Percentiles rank a stretch among this genome's conserved stretches.
phyloP scores from a whole-genome alignment of 2,888 invertebrate genomes.

The Lamellibrachia satsuma region DNA sequence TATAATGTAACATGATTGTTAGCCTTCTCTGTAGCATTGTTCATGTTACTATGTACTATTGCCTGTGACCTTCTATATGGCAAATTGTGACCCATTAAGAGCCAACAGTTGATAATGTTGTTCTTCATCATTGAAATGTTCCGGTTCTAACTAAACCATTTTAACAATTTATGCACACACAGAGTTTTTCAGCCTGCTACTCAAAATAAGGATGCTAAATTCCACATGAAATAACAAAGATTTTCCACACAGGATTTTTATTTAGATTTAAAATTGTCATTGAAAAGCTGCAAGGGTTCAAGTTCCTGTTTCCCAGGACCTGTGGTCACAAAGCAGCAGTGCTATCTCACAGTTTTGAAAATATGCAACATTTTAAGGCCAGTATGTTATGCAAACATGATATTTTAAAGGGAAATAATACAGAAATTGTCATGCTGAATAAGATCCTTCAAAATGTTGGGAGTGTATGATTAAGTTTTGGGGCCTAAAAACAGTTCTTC shows the following conservation, averaged over 20 bases:
- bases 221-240: background rate
- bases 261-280: background rate
- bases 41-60: too few species aligned
- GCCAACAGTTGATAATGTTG: background rate
- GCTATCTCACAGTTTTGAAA: background rate
- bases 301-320: too few species aligned
- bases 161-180: background rate
- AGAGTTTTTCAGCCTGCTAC: background rate
- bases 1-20: too few species aligned
- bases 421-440: too few species aligned
- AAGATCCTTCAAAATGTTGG: too few species aligned
- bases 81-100: background rate
- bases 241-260: background rate
- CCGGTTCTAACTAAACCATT: background rate
- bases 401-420: too few species aligned
- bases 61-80: too few species aligned
- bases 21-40: too few species aligned
- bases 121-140: background rate
- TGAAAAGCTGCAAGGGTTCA: background rate
- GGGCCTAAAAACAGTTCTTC: background rate
- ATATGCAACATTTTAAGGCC: too few species aligned
- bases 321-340: background rate
- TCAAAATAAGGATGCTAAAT: background rate
- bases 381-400: too few species aligned
- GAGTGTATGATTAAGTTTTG: too few species aligned